phyloP scores from a whole-genome alignment of 2,797 vertebrate genomes.

The Trichosurus vulpecula region DNA sequence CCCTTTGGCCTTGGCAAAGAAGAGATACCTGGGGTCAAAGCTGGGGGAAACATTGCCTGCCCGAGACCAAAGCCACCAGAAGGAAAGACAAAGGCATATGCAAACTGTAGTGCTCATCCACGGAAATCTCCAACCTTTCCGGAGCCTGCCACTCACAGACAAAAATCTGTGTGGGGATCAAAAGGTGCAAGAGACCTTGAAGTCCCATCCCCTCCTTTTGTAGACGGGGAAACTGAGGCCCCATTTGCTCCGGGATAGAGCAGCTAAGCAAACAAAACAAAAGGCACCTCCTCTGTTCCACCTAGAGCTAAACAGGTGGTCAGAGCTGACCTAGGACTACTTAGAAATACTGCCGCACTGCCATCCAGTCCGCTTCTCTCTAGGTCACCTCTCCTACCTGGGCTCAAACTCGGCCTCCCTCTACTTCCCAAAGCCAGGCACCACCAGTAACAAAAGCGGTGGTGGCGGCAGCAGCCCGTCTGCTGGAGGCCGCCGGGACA shows the following conservation, averaged over 20 bases:
- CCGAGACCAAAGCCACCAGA: background rate
- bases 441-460: background rate
- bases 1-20: too few relatives aligned
- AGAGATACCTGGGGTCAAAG: background rate
- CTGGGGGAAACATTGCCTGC: background rate
- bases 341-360: background rate
- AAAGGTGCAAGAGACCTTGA: background rate
- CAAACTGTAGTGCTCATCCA: background rate
- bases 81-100: background rate
- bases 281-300: background rate
- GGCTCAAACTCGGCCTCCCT: background rate
- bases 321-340: background rate
- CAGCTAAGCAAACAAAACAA: background rate
- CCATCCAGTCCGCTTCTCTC: background rate
- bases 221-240: background rate
- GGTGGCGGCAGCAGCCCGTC: background rate
- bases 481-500: too few relatives aligned
- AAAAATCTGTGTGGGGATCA: background rate
- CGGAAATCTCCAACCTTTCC: background rate
- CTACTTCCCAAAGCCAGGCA: rapidly evolving
- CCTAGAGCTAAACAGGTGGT: background rate
- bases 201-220: background rate
- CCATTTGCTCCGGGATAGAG: too few relatives aligned
- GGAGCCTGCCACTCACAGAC: background rate
- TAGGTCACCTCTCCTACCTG: background rate